These are phyloP conservation scores for Diabrotica balteata DNA, from an alignment of 2,888 invertebrate genomes.

Conservation along the genomic window DNA sequence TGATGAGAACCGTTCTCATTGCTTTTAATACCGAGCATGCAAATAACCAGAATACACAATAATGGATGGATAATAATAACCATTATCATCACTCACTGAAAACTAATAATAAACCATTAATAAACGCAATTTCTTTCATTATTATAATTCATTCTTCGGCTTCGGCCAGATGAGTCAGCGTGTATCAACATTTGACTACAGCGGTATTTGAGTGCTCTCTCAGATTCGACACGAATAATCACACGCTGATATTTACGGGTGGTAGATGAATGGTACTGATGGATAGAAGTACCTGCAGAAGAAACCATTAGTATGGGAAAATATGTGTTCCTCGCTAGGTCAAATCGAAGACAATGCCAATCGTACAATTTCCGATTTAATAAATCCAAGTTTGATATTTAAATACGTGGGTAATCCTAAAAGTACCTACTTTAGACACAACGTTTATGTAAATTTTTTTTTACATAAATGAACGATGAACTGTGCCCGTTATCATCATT, in stretches of 20 bases:
- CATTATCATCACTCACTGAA: slow-evolving; percentile 59
- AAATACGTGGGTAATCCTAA: too few species aligned
- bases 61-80: slow-evolving; percentile 53
- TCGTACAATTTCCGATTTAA: too few species aligned
- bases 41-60: slow-evolving; percentile 48
- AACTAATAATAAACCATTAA: slow-evolving; percentile 61
- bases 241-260: slow-evolving; percentile 33
- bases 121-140: slow-evolving; percentile 60
- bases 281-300: slow-evolving; percentile 41
- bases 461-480: too few species aligned
- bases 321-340: slow-evolving; percentile 38
- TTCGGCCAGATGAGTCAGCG: slow-evolving; percentile 55
- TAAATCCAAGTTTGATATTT: too few species aligned
- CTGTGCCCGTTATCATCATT: too few species aligned
- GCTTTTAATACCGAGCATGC: slow-evolving; percentile 42
- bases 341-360: slow-evolving; percentile 32
- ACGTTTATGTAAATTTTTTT: too few species aligned
- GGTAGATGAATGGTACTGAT: slow-evolving; percentile 27
- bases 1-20: slow-evolving; percentile 4
- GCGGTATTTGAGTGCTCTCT: slow-evolving; percentile 15
- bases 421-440: too few species aligned
- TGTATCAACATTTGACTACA: slow-evolving; percentile 31
- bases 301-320: slow-evolving; percentile 58
- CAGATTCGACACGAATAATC: slow-evolving; percentile 17
- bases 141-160: slow-evolving; percentile 58